Conservation (phyloP, 2,113 vertebrate species). For the chimpanzee (Pan troglodytes) region NHGRI_mPanTro3-v2.1_pri NC_072398.2:74871501-74872000, state of each 20-base stretch:
- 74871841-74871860: neutral
- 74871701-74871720: conserved; percentile 25
- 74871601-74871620: neutral
- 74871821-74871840: conserved; percentile 3
- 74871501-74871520: neutral
- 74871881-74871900: neutral
- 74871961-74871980: neutral
- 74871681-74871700: neutral
- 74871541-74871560: neutral
- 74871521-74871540: neutral
- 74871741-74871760: neutral
- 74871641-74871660: conserved; percentile 23
- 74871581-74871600: neutral
- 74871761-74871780: neutral
- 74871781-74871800: conserved; percentile 16
- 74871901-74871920: neutral
- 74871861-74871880: neutral
- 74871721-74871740: neutral
- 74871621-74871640: neutral
- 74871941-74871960: neutral
- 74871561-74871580: neutral
- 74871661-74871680: neutral
- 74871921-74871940: neutral
- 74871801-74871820: neutral
- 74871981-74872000: neutral